Conservation (phyloP, 2,113 vertebrate species). For the Pollimyrus isidori region DNA sequence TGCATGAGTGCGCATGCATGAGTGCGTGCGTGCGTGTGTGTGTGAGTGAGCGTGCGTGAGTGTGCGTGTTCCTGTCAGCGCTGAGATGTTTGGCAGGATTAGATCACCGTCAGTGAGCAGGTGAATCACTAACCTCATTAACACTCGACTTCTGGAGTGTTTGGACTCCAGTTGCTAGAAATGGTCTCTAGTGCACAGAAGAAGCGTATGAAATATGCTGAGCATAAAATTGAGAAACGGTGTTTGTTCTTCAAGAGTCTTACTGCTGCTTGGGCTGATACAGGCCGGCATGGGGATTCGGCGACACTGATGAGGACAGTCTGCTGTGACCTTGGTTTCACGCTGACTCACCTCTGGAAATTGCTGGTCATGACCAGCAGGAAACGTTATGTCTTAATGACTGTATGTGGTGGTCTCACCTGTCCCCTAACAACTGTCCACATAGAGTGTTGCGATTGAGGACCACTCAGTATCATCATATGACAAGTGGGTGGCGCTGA, state of each 20-base stretch:
- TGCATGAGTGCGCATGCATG: too few species aligned
- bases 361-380: neutral
- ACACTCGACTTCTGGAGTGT: slow-evolving; percentile 20
- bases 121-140: slow-evolving; percentile 43
- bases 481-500: neutral
- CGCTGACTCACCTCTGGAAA: neutral
- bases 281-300: neutral
- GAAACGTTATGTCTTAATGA: neutral
- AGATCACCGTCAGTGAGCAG: slow-evolving; percentile 2
- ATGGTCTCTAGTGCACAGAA: neutral
- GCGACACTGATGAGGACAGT: neutral
- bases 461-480: neutral
- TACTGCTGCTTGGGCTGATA: neutral
- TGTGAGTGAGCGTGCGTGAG: neutral
- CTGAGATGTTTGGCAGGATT: slow-evolving; percentile 13
- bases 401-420: neutral
- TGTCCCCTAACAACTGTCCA: too few species aligned
- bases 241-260: neutral
- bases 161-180: neutral
- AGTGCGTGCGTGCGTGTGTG: neutral
- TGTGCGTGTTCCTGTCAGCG: neutral
- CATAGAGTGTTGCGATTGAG: neutral
- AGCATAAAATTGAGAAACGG: neutral
- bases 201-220: neutral
- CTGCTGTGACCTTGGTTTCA: neutral